Base-by-base conservation (phyloP, 2,113 vertebrate genomes). In the Sakesphorus luctuosus region DNA sequence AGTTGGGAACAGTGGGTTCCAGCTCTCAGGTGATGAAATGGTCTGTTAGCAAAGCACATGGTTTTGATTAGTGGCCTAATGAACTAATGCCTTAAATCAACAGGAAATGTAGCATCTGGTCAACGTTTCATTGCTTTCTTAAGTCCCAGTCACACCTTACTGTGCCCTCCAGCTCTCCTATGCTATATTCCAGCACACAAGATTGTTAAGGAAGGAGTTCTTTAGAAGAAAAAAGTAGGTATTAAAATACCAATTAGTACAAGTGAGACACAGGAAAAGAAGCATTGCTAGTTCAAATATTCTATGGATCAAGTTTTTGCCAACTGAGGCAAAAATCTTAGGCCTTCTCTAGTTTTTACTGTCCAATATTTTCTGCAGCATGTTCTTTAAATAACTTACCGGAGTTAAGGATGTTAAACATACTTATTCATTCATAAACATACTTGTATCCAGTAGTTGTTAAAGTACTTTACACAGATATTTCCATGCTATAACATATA, bases 41-140 rank as follows among this genome's bases (percentile, higher is more conserved):
- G 84, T 96, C 91, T 96, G 91, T 94, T 90, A 95, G 71, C 89
- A 95, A 82, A 91, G 67, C 93, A 96, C 90, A 91, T 90, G 92
- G 84, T 80, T 96, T 91, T 86, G 55, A 96, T 97, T 94, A 94
- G 89, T 47, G 25, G 67, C 74, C 67, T 94, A 97, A 97, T 90
- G 87, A 96, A 88, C 62, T 79, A 93, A 93, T 4, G 13, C 59
- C 67, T 96, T 67, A 88, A 83, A 90, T 86, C 75, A 91, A 94
- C 55, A 88, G 90, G 90, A 97, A 96, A 85, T 84, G 26, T 26
- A 94, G 87, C 78, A 90, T 91, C 94, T 96, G 81, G 72, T 69
- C 91, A 94, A 75, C 3, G 0, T 76, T 85, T 92, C 85, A 65
- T 68, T 71, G 56, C 75, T 84, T 91, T 59, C 63, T 94, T 40